phyloP scores from a whole-genome alignment of 2,797 vertebrate genomes.

The Moxostoma hubbsi region DNA sequence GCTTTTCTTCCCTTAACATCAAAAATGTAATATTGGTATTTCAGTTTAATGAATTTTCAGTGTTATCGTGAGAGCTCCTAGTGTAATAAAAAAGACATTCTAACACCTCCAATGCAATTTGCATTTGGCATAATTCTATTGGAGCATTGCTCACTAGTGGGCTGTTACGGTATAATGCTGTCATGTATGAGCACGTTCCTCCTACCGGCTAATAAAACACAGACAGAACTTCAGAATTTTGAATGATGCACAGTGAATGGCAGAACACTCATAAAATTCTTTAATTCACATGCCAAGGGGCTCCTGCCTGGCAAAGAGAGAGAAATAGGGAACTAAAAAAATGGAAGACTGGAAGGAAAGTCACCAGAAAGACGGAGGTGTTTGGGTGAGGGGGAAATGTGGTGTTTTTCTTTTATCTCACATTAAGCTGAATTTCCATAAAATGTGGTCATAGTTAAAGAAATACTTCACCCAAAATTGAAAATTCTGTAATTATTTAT shows the following conservation, averaged over 20 bases:
- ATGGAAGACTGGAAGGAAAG: constrained; percentile 5
- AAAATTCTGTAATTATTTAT: too few relatives aligned
- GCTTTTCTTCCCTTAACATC: background rate
- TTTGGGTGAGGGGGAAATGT: constrained; percentile 1
- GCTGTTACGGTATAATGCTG: constrained; percentile 62
- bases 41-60: constrained; percentile 69
- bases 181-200: constrained; percentile 59
- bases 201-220: constrained; percentile 53
- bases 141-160: constrained; percentile 25
- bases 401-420: constrained; percentile 2
- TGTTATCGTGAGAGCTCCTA: constrained; percentile 62
- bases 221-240: constrained; percentile 47
- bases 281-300: constrained; percentile 43
- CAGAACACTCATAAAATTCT: constrained; percentile 34
- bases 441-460: background rate
- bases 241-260: constrained; percentile 29
- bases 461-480: too few relatives aligned
- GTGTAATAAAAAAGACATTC: constrained; percentile 65
- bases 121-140: constrained; percentile 62
- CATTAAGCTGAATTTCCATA: constrained; percentile 21
- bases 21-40: constrained; percentile 64
- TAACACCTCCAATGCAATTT: constrained; percentile 62
- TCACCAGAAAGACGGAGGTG: constrained; percentile 3
- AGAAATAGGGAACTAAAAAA: background rate
- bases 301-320: constrained; percentile 12